These are phyloP conservation scores for Epinephelus awoara DNA, from an alignment of 2,797 vertebrate species.

Conservation along the genomic window DNA sequence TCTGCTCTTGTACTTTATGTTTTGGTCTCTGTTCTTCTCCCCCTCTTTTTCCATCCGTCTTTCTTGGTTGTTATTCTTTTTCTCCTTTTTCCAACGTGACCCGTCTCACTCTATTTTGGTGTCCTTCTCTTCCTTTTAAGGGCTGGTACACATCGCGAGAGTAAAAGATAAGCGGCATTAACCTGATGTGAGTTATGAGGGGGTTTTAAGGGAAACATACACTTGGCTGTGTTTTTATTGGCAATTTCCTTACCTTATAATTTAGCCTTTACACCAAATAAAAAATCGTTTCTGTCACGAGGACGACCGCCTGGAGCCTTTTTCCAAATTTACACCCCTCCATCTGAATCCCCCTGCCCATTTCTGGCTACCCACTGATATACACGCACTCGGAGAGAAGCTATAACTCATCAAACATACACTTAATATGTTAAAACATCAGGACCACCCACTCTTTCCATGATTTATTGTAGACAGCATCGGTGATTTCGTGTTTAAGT, in stretches of 20 bases:
- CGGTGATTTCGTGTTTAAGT: constrained; percentile 19
- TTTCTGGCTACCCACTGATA: constrained; percentile 28
- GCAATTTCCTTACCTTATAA: constrained; percentile 13
- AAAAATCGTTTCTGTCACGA: constrained; percentile 34
- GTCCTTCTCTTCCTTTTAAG: constrained; percentile 25
- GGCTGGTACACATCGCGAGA: constrained; percentile 1
- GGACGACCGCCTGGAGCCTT: constrained; percentile 15
- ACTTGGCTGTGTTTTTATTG: constrained; percentile 30
- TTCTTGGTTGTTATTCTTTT: constrained; percentile 16
- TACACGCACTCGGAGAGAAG: constrained; percentile 6
- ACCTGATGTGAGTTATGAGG: background rate
- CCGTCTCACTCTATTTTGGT: constrained; percentile 5
- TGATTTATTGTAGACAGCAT: constrained; percentile 25
- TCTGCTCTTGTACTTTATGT: constrained; percentile 22
- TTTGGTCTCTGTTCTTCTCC: constrained; percentile 8
- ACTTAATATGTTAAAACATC: constrained; percentile 47
- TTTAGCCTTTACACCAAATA: constrained; percentile 24
- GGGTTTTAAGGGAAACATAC: background rate
- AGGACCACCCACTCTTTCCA: constrained; percentile 43
- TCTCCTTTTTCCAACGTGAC: constrained; percentile 11
- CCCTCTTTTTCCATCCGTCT: background rate
- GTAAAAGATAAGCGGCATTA: constrained; percentile 23
- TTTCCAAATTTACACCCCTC: constrained; percentile 45
- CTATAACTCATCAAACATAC: constrained; percentile 60
- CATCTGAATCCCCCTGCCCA: constrained; percentile 33